Conservation (phyloP, 2,888 invertebrate genomes). For the Lasioglossum figueresi region DNA sequence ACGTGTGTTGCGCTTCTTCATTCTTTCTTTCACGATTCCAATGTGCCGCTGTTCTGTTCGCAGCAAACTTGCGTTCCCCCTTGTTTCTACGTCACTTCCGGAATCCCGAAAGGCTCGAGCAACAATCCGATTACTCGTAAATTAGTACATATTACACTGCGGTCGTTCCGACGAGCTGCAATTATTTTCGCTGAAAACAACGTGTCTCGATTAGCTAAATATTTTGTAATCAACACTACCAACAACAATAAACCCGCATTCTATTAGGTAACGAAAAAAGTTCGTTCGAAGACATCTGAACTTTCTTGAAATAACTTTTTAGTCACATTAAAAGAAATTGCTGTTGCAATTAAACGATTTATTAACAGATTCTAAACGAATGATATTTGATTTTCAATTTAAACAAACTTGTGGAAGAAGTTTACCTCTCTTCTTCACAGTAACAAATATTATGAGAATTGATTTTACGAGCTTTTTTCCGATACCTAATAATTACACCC, state of each 20-base stretch:
- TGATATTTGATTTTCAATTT: neutral
- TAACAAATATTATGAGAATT: neutral
- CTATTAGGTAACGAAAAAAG: neutral
- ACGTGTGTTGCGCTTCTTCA: neutral
- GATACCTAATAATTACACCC: neutral
- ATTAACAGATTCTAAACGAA: neutral
- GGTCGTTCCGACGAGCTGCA: neutral
- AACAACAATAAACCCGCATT: neutral
- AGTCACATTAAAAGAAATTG: neutral
- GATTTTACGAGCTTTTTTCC: neutral
- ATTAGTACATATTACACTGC: neutral
- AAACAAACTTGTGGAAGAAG: neutral
- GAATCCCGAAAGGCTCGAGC: neutral
- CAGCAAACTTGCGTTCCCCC: slow-evolving; percentile 44
- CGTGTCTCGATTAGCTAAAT: neutral
- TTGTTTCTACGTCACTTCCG: slow-evolving; percentile 64
- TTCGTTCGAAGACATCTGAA: neutral
- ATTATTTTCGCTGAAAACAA: slow-evolving; percentile 1
- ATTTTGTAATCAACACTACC: neutral
- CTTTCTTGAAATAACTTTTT: neutral
- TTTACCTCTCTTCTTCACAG: neutral
- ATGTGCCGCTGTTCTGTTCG: slow-evolving; percentile 9
- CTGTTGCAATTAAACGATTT: neutral
- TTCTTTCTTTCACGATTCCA: slow-evolving; percentile 18
- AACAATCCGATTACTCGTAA: neutral